Conservation (phyloP, 2,888 invertebrate genomes). For the Augiades crinisus region DNA sequence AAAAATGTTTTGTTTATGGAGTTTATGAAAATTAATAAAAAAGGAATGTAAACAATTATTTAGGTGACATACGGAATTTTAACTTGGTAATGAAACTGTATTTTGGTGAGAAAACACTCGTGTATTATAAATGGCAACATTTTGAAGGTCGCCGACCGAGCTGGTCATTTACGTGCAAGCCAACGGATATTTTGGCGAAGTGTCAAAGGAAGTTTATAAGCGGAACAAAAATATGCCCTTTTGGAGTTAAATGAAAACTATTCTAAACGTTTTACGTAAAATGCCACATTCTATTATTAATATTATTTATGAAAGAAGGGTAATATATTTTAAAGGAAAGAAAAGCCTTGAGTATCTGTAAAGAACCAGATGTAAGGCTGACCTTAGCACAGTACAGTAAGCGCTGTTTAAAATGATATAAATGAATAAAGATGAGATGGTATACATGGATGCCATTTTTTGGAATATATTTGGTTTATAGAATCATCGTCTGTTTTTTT, state of each 20-base stretch:
- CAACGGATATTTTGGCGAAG: constrained; percentile 49
- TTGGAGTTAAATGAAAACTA: constrained; percentile 23
- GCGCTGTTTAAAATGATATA: too few species aligned
- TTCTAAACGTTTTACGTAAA: not conserved
- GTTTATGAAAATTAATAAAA: not conserved
- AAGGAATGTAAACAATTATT: too few species aligned
- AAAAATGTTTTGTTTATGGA: not conserved
- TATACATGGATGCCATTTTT: too few species aligned
- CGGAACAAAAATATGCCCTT: constrained; percentile 37
- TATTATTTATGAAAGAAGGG: not conserved
- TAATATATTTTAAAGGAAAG: too few species aligned
- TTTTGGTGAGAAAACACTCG: constrained; percentile 20
- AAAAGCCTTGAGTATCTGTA: too few species aligned
- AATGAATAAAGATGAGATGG: too few species aligned
- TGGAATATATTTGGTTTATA: too few species aligned
- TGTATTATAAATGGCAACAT: constrained; percentile 9
- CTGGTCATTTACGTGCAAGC: constrained; percentile 41
- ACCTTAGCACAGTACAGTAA: too few species aligned
- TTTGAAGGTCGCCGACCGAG: constrained; percentile 46
- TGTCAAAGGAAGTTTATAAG: constrained; percentile 47
- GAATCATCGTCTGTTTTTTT: too few species aligned
- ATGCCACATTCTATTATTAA: not conserved
- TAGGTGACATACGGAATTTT: too few species aligned
- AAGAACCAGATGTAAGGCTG: too few species aligned
- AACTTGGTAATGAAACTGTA: constrained; percentile 4